A percentile compares a stretch with the other conserved stretches of the same genome.
Conservation (phyloP, 1,140 invertebrate species). For the Galleria mellonella region DNA sequence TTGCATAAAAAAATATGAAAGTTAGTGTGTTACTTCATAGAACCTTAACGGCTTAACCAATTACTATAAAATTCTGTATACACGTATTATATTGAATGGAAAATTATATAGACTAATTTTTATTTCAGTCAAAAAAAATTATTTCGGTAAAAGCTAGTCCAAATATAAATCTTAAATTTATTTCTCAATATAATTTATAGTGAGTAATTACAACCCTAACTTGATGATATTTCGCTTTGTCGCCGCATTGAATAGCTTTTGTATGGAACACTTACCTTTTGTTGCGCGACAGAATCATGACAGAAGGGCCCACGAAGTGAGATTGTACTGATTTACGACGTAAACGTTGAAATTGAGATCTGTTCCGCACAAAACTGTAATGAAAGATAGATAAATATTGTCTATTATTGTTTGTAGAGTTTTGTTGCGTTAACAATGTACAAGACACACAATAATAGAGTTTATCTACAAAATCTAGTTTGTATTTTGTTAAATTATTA, state of each 20-base stretch:
- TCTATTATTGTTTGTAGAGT: background rate
- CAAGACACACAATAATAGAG: background rate
- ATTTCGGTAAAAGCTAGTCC: too few relatives aligned
- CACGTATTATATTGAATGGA: too few relatives aligned
- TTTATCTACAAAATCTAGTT: background rate
- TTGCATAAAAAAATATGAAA: too few relatives aligned
- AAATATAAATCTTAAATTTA: too few relatives aligned
- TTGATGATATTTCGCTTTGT: conserved; percentile 11
- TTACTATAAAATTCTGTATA: too few relatives aligned
- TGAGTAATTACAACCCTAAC: conserved; percentile 15
- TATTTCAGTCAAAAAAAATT: too few relatives aligned
- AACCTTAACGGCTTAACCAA: too few relatives aligned
- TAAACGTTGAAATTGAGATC: conserved; percentile 20
- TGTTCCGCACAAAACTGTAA: conserved; percentile 4
- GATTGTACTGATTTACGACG: conserved; percentile 32
- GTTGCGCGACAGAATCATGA: conserved; percentile 30
- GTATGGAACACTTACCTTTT: conserved; percentile 32
- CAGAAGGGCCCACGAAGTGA: conserved; percentile 22
- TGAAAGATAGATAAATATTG: background rate
- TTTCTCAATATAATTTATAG: too few relatives aligned
- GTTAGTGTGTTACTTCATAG: too few relatives aligned
- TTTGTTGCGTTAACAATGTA: background rate
- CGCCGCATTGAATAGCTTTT: conserved; percentile 25
- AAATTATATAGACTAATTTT: too few relatives aligned
- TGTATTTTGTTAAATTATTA: too few relatives aligned